Percentiles rank a stretch among this genome's conserved stretches.
phyloP scores from a whole-genome alignment of 2,888 invertebrate species.

The Trypoxylon attenuatum region DNA sequence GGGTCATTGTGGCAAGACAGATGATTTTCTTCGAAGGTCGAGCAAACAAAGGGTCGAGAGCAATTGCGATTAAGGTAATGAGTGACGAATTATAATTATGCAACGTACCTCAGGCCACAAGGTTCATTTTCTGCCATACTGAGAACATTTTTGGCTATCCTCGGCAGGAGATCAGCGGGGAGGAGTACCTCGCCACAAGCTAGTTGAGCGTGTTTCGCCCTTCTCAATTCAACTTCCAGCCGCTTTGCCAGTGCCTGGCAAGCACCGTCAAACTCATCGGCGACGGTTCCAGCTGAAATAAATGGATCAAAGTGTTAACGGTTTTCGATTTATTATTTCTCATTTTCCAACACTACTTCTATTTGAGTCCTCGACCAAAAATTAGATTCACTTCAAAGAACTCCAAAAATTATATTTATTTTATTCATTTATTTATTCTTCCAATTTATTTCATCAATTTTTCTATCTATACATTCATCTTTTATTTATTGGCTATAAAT shows the following conservation, averaged over 20 bases:
- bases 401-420: background rate
- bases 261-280: slow-evolving; percentile 76
- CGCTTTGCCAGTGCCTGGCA: slow-evolving; percentile 83
- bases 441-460: no score
- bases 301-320: slow-evolving; percentile 19
- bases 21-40: no score
- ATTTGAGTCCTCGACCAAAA: background rate
- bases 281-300: slow-evolving; percentile 72
- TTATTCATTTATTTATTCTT: no score
- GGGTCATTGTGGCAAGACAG: no score
- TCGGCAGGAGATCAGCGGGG: slow-evolving; percentile 87
- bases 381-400: background rate
- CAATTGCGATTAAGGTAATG: no score
- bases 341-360: background rate
- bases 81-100: background rate
- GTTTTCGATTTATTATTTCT: background rate
- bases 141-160: slow-evolving; percentile 87
- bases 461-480: no score
- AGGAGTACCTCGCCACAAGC: slow-evolving; percentile 90
- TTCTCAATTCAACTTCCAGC: slow-evolving; percentile 86
- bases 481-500: no score
- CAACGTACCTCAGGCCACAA: slow-evolving; percentile 83
- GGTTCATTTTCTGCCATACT: slow-evolving; percentile 92
- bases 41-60: no score
- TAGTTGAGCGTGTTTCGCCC: slow-evolving; percentile 87